Evolutionary conservation across 2,113 vertebrate genomes (phyloP).

Genomic region (Tor tambroides): DNA sequence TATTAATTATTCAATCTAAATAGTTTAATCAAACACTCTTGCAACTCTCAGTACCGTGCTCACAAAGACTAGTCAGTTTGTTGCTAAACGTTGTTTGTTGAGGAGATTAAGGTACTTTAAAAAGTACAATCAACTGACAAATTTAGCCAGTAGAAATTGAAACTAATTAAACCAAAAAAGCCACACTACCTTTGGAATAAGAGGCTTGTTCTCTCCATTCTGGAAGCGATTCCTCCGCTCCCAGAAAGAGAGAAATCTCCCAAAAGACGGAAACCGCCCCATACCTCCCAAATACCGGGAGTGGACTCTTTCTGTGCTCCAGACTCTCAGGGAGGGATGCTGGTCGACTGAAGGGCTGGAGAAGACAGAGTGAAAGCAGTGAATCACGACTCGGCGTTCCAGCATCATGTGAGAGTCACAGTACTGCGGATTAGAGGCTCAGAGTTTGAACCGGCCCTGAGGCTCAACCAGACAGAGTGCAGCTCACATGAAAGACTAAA

Average conservation of each 20-base stretch:
- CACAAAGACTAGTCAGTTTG: no score
- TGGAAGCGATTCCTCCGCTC: conserved; percentile 26
- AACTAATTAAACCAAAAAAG: not conserved
- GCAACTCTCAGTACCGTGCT: not conserved
- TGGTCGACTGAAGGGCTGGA: conserved; percentile 43
- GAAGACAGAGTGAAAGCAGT: conserved; percentile 48
- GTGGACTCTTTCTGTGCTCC: conserved; percentile 36
- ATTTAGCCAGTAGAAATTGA: not conserved
- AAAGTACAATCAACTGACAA: not conserved
- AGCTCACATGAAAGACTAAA: not conserved
- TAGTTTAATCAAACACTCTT: not conserved
- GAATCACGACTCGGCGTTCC: conserved; percentile 47
- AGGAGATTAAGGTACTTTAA: not conserved
- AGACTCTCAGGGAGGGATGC: not conserved
- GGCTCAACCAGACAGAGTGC: not conserved
- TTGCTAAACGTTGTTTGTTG: not conserved
- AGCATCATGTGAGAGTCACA: conserved; percentile 82
- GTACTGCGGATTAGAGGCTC: conserved; percentile 70
- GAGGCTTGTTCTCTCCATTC: conserved; percentile 73
- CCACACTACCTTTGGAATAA: conserved; percentile 83
- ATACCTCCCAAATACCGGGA: conserved; percentile 60
- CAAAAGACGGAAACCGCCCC: conserved; percentile 57
- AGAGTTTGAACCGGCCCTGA: not conserved
- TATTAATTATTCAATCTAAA: not conserved
- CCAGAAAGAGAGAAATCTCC: conserved; percentile 62